Base-by-base conservation (phyloP, 1,140 invertebrate species). In the Papilio glaucus region DNA sequence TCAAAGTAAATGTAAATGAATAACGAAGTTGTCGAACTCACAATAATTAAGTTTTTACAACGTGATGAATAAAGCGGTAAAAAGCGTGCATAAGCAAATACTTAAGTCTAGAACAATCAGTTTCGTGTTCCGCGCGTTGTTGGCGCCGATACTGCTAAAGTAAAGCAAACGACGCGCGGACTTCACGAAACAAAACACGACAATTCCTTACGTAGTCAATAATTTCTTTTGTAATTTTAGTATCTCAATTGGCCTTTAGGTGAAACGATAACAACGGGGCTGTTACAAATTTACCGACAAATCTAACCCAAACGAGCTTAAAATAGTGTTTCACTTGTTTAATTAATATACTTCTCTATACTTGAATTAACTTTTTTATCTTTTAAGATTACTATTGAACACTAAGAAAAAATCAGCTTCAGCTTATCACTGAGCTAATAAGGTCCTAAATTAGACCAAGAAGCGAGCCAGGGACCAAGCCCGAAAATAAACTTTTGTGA, bases 11-110 rank as follows among this genome's bases (percentile, higher is more conserved):
- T 24, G 21, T 12, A 21, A 24, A 57, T 57, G 21, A 57, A 57
- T 9, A 15, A 57, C 10, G 12, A 24, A 57, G 10, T 12, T 24
- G 49, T 57, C 49, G 49, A 38, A 24, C 12, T 21, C 15, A 29
- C 49, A 72, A 60, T 62, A 57, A 2, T 33, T 3, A 33, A 33
- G 8, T 57, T 57, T 24, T 57, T 24, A 57, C 18, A 57, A 24
- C 24, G 49, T 57, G 49, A 26, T 21, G 49, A 57, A 57, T 21
- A 57, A 57, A 57, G 49, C 49, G 9, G 21, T 57, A 57, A 57
- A 26, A 57, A 57, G 49, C 49, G 49, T 57, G 49, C 49, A 24
- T 57, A 57, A 57, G 49, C 49, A 57, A 57, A 57, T 57, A 57
- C 18, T 57, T 57, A 53, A 53, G 21, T 57, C 21, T 57, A 57